Evolutionary conservation across 2,797 vertebrate genomes (phyloP), one percentile per base, ranked within the genome.

Genomic region (Hybognathus amarus): DNA sequence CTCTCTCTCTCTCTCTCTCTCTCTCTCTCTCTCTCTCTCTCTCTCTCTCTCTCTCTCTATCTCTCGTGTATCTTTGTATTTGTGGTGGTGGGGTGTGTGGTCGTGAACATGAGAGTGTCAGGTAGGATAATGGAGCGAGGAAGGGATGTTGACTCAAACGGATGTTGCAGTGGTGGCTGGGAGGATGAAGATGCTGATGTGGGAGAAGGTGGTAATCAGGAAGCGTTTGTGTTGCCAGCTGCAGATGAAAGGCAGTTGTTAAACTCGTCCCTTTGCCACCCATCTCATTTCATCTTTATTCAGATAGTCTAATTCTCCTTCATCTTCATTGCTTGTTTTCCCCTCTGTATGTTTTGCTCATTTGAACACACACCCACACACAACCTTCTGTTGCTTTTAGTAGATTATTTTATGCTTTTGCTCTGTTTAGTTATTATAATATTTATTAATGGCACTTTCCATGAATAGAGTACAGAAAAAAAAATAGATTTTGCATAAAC

Each of bases 191-290:
- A 74, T 68, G 77, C 12, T 69, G 52, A 74, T 83, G 27, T 79
- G 73, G 68, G 59, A 77, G 77, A 75, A 70, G 82, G 77, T 76
- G 77, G 71, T 86, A 83, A 86, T 74, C 64, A 81, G 79, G 68
- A 75, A 83, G 80, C 52, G 24, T 63, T 86, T 63, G 66, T 85
- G 70, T 47, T 73, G 82, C 74, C 85, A 85, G 82, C 71, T 70
- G 70, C 69, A 74, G 82, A 89, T 87, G 79, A 86, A 89, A 87
- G 86, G 84, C 74, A 50, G 77, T 66, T 74, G 84, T 87, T 89
- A 81, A 81, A 80, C 84, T 56, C 67, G 36, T 84, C 78, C 52
- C 61, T 82, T 83, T 66, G 38, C 82, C 73, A 84, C 73, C 52
- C 85, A 50, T 85, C 56, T 79, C 87, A 70, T 83, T 87, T 85